Percentiles rank a stretch among this genome's conserved stretches.
Evolutionary conservation across 2,888 invertebrate genomes (phyloP).

Genomic region (Tineola bisselliella): DNA sequence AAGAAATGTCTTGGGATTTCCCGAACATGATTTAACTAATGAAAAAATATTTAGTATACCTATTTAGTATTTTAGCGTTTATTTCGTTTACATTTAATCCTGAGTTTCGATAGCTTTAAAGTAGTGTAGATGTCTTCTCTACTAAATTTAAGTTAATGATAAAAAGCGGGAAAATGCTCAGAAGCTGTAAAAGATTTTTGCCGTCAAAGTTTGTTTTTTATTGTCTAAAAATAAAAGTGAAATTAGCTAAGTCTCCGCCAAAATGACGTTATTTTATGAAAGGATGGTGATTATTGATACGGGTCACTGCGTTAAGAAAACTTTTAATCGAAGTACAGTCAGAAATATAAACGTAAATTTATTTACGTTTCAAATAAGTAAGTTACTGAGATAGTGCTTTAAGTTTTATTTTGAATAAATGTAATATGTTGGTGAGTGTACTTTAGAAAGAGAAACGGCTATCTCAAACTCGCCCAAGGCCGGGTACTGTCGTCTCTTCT

Average conservation of each 20-base stretch:
- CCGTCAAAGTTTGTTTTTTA: background rate
- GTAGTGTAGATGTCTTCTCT: too few relatives aligned
- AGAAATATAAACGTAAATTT: background rate
- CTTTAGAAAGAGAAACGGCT: slow-evolving; percentile 16
- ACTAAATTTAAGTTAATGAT: too few relatives aligned
- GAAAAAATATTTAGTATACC: too few relatives aligned
- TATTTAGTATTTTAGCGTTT: too few relatives aligned
- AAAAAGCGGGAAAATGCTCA: too few relatives aligned
- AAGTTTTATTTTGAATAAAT: too few relatives aligned
- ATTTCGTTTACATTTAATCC: too few relatives aligned
- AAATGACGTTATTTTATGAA: background rate
- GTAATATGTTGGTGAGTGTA: slow-evolving; percentile 18
- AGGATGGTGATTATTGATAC: slow-evolving; percentile 2
- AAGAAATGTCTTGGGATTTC: too few relatives aligned
- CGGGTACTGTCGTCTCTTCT: slow-evolving; percentile 18
- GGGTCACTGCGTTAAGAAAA: slow-evolving; percentile 4
- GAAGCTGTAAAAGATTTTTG: background rate
- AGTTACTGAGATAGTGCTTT: too few relatives aligned
- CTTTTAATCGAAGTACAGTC: slow-evolving; percentile 2
- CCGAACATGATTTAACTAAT: too few relatives aligned
- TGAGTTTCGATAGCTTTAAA: too few relatives aligned
- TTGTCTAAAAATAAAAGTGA: background rate
- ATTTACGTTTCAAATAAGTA: too few relatives aligned
- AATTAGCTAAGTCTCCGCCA: slow-evolving; percentile 7
- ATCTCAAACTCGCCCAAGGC: slow-evolving; percentile 15